A percentile compares a stretch with the other conserved stretches of the same genome.
Evolutionary conservation across 1,140 invertebrate genomes (phyloP).

Genomic region (Drosophila jambulina): DNA sequence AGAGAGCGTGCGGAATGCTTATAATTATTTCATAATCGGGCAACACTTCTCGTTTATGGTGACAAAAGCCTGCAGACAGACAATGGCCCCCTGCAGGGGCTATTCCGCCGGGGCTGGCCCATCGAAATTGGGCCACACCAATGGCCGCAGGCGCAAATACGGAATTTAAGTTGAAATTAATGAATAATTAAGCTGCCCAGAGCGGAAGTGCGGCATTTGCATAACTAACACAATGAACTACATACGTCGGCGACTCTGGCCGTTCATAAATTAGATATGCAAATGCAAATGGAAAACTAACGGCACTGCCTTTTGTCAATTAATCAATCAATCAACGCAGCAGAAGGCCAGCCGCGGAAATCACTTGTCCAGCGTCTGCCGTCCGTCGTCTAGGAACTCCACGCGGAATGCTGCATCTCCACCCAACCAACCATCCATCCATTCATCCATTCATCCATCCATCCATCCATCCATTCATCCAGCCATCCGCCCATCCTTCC

Average conservation of each 20-base stretch:
- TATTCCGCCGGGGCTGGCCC: slow-evolving; percentile 10
- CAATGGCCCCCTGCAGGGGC: slow-evolving; percentile 49
- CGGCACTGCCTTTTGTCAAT: slow-evolving; percentile 80
- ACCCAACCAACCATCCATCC: neutral
- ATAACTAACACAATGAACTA: slow-evolving; percentile 81
- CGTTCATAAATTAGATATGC: slow-evolving; percentile 66
- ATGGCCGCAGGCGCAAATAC: slow-evolving; percentile 51
- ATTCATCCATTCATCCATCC: neutral
- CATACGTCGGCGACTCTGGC: slow-evolving; percentile 31
- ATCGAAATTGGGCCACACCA: slow-evolving; percentile 57
- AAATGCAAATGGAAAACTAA: slow-evolving; percentile 76
- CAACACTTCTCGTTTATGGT: slow-evolving; percentile 73
- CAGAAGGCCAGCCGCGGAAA: slow-evolving; percentile 57
- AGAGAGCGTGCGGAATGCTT: slow-evolving; percentile 32
- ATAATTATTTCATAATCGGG: slow-evolving; percentile 81
- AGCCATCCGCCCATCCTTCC: slow-evolving; percentile 20
- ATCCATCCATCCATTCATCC: slow-evolving; percentile 1
- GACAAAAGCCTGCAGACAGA: slow-evolving; percentile 70
- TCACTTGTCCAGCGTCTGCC: slow-evolving; percentile 57
- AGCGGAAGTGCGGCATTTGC: slow-evolving; percentile 77
- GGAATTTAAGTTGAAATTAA: slow-evolving; percentile 79
- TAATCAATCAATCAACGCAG: slow-evolving; percentile 81
- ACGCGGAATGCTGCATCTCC: slow-evolving; percentile 22
- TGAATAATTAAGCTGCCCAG: slow-evolving; percentile 76
- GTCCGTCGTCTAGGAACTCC: slow-evolving; percentile 9